Evolutionary conservation across 2,888 invertebrate genomes (phyloP).

Genomic region (Agriopis aurantiaria): DNA sequence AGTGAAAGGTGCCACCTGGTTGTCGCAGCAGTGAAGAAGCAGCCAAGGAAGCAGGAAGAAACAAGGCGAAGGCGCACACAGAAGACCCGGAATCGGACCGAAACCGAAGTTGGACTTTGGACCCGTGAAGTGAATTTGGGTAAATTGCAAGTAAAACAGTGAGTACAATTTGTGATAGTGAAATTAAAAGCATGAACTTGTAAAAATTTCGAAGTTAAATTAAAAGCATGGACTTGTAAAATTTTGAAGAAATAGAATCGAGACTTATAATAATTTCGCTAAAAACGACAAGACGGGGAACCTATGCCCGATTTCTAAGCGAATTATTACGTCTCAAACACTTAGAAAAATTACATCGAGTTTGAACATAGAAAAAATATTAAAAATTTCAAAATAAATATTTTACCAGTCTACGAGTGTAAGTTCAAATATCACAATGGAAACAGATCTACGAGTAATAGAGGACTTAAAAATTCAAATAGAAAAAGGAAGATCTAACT

Average conservation of each 20-base stretch:
- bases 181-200: neutral
- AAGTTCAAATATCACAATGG: no score
- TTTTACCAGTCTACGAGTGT: no score
- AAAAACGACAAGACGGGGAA: neutral
- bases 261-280: neutral
- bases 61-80: no score
- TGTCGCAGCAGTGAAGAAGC: no score
- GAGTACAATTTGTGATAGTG: neutral
- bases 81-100: no score
- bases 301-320: neutral
- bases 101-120: no score
- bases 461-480: neutral
- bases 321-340: neutral
- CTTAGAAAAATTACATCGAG: neutral
- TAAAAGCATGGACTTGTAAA: neutral
- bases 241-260: neutral
- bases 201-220: neutral
- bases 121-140: no score
- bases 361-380: neutral
- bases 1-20: no score
- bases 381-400: neutral
- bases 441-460: no score
- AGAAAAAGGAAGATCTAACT: neutral
- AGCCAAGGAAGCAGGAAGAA: no score
- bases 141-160: neutral